Conservation (phyloP, 1,140 invertebrate species). For the Drosophila busckii region DNA sequence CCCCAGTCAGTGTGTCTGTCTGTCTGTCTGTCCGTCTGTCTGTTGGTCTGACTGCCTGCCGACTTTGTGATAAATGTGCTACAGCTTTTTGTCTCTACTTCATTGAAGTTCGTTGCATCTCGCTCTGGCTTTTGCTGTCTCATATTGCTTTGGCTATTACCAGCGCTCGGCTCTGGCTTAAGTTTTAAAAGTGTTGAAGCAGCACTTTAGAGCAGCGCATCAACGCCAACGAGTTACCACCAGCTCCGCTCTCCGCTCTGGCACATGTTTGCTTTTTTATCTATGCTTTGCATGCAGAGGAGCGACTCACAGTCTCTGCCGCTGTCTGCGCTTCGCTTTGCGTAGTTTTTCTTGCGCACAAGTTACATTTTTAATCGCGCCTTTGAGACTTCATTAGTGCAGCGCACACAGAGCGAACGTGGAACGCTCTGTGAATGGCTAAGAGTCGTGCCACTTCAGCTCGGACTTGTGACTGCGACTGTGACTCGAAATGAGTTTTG, state of each 20-base stretch:
- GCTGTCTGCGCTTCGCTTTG: conserved; percentile 28
- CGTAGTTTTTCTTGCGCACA: conserved; percentile 51
- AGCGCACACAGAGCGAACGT: conserved; percentile 19
- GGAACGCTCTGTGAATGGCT: conserved; percentile 40
- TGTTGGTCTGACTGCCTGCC: conserved; percentile 32
- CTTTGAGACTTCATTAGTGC: conserved; percentile 77
- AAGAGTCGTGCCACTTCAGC: conserved; percentile 6
- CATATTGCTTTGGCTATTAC: neutral
- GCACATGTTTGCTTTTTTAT: conserved; percentile 71
- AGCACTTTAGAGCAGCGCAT: conserved; percentile 74
- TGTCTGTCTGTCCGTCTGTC: conserved; percentile 15
- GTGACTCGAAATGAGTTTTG: conserved; percentile 5
- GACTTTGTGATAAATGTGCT: conserved; percentile 77
- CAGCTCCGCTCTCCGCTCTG: conserved; percentile 12
- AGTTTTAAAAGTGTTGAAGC: conserved; percentile 66
- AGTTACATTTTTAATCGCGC: conserved; percentile 77
- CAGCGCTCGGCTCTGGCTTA: conserved; percentile 10
- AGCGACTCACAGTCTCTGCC: conserved; percentile 20
- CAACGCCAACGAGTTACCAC: conserved; percentile 52
- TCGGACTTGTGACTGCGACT: neutral
- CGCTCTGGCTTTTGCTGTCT: conserved; percentile 14
- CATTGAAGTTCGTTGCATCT: conserved; percentile 55
- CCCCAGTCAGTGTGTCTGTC: conserved; percentile 43
- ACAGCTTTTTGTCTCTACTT: conserved; percentile 75
- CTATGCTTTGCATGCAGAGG: conserved; percentile 61